Percentiles rank a stretch among this genome's conserved stretches.
phyloP scores from a whole-genome alignment of 2,113 vertebrate species.

The Mus spicilegus region DNA sequence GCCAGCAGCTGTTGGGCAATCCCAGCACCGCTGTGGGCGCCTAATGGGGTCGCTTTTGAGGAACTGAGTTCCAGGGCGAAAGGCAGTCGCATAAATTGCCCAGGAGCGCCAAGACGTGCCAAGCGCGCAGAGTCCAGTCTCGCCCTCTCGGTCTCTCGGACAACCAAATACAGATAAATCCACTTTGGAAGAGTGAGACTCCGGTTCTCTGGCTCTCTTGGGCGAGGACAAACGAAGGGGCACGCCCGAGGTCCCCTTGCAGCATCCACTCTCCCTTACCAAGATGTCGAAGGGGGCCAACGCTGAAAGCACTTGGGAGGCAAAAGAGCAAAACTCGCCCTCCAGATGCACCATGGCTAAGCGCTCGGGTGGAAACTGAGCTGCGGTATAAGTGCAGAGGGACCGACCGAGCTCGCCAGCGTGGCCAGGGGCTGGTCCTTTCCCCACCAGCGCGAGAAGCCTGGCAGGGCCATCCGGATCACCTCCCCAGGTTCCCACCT shows the following conservation, averaged over 20 bases:
- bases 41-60: background rate
- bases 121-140: background rate
- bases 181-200: background rate
- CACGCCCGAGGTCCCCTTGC: background rate
- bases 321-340: background rate
- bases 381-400: background rate
- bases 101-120: background rate
- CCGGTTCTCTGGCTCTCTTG: background rate
- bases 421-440: background rate
- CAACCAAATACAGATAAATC: conserved; percentile 52
- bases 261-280: background rate
- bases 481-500: conserved; percentile 16
- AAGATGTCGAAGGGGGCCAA: background rate
- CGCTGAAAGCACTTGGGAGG: background rate
- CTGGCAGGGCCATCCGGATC: background rate
- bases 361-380: background rate
- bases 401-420: background rate
- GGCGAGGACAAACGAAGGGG: background rate
- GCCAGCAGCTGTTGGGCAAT: background rate
- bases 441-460: background rate
- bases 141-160: background rate
- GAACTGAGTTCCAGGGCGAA: background rate
- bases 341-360: background rate
- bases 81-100: background rate
- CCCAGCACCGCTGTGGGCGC: background rate